Conservation (phyloP, 2,113 vertebrate species). For the Sylvia atricapilla region DNA sequence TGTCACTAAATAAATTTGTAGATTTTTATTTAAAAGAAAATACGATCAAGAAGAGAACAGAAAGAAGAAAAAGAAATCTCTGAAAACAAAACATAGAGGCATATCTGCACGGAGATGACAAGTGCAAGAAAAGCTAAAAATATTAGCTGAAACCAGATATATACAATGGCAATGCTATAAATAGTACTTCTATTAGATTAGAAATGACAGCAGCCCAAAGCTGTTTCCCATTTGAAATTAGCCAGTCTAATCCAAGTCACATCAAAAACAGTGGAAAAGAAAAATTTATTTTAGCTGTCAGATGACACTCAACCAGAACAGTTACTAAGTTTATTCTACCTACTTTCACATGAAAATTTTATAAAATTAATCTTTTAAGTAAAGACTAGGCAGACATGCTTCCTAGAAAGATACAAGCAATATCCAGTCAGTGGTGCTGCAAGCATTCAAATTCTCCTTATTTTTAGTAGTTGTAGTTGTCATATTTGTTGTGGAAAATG, state of each 20-base stretch:
- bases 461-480: background rate
- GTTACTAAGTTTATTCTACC: background rate
- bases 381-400: background rate
- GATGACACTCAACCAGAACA: background rate
- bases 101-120: background rate
- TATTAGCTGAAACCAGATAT: background rate
- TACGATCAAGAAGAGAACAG: background rate
- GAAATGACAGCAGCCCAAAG: slow-evolving; percentile 6
- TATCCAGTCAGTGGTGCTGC: background rate
- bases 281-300: background rate
- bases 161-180: background rate
- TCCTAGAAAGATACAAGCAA: background rate
- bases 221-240: slow-evolving; percentile 15
- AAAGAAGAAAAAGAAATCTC: background rate
- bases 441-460: background rate
- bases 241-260: background rate
- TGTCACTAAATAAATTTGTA: background rate
- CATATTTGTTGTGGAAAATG: background rate
- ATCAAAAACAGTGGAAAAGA: background rate
- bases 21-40: background rate
- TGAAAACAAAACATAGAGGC: background rate
- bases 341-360: background rate
- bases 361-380: background rate
- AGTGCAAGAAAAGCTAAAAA: slow-evolving; percentile 9
- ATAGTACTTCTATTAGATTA: background rate